Conservation (phyloP, 1,140 invertebrate genomes). For the Eumaeus atala region DNA sequence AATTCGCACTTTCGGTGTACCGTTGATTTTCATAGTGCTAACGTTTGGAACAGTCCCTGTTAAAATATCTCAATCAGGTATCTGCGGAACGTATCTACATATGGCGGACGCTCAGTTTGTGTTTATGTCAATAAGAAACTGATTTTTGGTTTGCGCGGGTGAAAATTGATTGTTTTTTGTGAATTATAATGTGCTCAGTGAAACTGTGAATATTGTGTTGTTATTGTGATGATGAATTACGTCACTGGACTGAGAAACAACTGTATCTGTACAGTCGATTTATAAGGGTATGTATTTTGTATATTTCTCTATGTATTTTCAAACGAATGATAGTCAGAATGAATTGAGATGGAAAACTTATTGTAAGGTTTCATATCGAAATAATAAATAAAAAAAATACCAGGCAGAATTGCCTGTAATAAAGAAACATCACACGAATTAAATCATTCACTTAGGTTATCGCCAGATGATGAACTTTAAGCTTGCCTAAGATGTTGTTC, state of each 20-base stretch:
- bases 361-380: constrained; percentile 16
- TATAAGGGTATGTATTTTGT: constrained; percentile 66
- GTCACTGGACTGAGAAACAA: constrained; percentile 51
- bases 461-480: constrained; percentile 52
- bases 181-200: constrained; percentile 57
- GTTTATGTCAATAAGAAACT: constrained; percentile 73
- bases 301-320: constrained; percentile 46
- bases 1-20: neutral
- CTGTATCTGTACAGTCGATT: constrained; percentile 52
- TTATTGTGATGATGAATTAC: constrained; percentile 66
- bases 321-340: neutral
- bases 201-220: constrained; percentile 59
- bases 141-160: constrained; percentile 70
- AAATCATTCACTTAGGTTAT: constrained; percentile 42
- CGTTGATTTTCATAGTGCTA: constrained; percentile 3
- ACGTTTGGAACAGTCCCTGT: constrained; percentile 35
- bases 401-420: neutral
- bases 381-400: neutral
- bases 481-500: constrained; percentile 10
- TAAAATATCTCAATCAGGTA: constrained; percentile 42
- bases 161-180: constrained; percentile 56
- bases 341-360: constrained; percentile 27
- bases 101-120: constrained; percentile 71
- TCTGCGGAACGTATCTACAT: constrained; percentile 65
- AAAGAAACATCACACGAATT: neutral